Evolutionary conservation across 1,140 invertebrate genomes (phyloP), one percentile per base, ranked within the genome.

Genomic region (Goniozus legneri): DNA sequence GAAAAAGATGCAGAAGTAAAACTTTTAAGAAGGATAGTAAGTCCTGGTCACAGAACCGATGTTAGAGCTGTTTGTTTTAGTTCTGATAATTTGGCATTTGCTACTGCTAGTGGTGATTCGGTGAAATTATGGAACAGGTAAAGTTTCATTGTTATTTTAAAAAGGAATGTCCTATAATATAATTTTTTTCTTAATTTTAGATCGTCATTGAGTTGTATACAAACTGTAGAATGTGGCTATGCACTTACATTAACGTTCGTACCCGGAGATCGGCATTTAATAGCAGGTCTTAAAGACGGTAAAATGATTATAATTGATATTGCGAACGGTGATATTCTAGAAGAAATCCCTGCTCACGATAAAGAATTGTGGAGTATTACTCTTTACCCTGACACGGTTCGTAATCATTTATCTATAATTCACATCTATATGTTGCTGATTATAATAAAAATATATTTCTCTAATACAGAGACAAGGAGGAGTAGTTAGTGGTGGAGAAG

Each of bases 41-140:
- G 43, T n/a, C 73, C 79, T 33, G 95, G 95, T 1, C 97, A 99
- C 77, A 84, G 91, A 34, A 89, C 86, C 36, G 90, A 98, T 71
- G 86, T 97, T 2, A 77, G 91, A 27, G 84, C 87, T 24, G 74
- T 98, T 12, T 82, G 84, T 38, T 95, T 98, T 62, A 95, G 91
- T 67, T 92, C 91, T 15, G 95, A 98, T 69, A 91, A 89, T 65
- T 76, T 91, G 31, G 88, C 88, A 3, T 81, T 96, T 52, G 80
- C 89, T 13, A 91, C 94, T 0, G 92, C 86, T 0, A 89, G 92
- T 64, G 83, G 80, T 3, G 92, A 97, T 58, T 84, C 86, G 15
- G 76, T 97, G 3, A 97, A 97, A 80, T 77, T 97, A 31, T 98
- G 95, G 95, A 95, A 94, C 66, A 85, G 92, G 82, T 91, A 76